Conservation (phyloP, 2,113 vertebrate species). For the Falcunculus frontatus region DNA sequence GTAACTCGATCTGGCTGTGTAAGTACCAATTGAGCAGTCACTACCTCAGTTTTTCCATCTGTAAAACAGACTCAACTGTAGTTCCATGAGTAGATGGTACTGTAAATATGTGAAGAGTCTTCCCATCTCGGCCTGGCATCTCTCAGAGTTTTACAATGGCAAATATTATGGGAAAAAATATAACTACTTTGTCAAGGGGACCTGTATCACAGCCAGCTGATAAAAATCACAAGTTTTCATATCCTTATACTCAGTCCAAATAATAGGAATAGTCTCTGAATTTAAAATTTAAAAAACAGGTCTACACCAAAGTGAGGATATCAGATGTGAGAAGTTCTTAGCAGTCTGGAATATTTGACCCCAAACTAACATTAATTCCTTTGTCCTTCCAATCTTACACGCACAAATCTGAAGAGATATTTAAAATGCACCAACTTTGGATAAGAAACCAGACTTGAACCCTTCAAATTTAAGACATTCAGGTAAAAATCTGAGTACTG, state of each 20-base stretch:
- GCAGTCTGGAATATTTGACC: not conserved
- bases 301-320: not conserved
- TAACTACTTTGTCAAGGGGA: not conserved
- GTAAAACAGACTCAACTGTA: slow-evolving; percentile 15
- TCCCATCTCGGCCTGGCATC: not conserved
- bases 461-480: not conserved
- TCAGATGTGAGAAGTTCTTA: not conserved
- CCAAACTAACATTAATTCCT: not conserved
- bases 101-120: not conserved
- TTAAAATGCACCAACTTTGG: not conserved
- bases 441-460: not conserved
- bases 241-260: not conserved
- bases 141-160: not conserved
- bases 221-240: not conserved
- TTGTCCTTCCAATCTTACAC: not conserved
- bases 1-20: not conserved
- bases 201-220: not conserved
- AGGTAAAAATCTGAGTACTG: not conserved
- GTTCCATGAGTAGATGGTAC: not conserved
- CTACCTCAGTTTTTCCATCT: slow-evolving; percentile 28
- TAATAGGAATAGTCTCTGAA: not conserved
- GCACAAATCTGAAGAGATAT: not conserved
- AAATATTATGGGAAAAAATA: not conserved
- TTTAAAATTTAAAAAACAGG: not conserved
- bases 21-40: not conserved